Evolutionary conservation across 2,797 vertebrate species (phyloP).

Genomic region (Melanotaenia boesemani): DNA sequence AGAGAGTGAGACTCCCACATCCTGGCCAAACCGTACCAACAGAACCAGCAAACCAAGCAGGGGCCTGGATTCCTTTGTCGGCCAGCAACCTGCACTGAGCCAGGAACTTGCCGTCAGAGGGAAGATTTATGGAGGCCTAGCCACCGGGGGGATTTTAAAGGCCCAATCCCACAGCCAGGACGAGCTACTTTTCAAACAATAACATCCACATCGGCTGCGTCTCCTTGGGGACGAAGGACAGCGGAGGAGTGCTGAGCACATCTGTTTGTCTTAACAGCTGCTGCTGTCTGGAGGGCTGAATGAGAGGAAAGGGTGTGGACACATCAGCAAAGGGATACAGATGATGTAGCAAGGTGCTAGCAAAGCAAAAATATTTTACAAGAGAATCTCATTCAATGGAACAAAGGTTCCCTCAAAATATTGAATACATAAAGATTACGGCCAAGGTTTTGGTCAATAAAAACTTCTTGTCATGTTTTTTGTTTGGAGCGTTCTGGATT

Average conservation of each 20-base stretch:
- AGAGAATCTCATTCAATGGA: background rate
- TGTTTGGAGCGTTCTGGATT: background rate
- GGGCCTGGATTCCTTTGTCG: conserved; percentile 86
- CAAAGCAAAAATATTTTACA: background rate
- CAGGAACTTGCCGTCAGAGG: conserved; percentile 90
- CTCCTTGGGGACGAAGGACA: conserved; percentile 65
- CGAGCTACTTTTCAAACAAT: conserved; percentile 90
- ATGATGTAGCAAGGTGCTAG: conserved; percentile 19
- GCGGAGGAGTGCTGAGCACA: conserved; percentile 74
- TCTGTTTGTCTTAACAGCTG: conserved; percentile 89
- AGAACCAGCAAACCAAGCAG: conserved; percentile 31
- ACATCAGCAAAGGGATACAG: conserved; percentile 9
- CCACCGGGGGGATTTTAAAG: conserved; percentile 82
- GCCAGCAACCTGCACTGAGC: conserved; percentile 86
- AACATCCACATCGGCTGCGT: conserved; percentile 86
- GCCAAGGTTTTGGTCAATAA: too few relatives aligned
- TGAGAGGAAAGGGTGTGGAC: conserved; percentile 8
- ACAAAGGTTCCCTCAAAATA: background rate
- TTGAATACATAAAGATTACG: background rate
- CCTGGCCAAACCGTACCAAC: conserved; percentile 83
- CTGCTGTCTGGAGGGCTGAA: conserved; percentile 69
- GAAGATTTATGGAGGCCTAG: conserved; percentile 93
- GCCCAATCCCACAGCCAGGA: conserved; percentile 83
- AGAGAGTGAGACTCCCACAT: conserved; percentile 81
- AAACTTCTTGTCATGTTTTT: too few relatives aligned